Evolutionary conservation across 2,113 vertebrate species (phyloP).

Genomic region (Scolopax mira): DNA sequence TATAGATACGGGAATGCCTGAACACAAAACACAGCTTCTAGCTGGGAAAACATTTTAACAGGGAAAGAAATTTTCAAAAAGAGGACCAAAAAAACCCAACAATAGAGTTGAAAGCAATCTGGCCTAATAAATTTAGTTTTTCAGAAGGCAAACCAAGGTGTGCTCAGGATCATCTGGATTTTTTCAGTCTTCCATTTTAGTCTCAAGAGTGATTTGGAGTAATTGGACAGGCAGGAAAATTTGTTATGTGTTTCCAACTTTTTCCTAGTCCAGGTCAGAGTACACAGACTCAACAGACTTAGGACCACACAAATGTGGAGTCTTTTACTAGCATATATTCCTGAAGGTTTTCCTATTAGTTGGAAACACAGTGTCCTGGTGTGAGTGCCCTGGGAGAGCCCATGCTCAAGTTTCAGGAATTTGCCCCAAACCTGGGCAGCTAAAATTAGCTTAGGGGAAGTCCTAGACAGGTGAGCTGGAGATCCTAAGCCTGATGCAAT

Average conservation of each 20-base stretch:
- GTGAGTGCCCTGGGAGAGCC: neutral
- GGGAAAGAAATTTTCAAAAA: neutral
- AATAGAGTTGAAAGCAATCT: neutral
- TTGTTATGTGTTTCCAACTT: neutral
- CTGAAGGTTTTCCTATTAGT: neutral
- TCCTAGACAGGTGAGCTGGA: neutral
- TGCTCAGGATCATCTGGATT: neutral
- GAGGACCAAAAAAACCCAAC: neutral
- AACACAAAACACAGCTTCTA: neutral
- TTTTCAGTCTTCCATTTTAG: neutral
- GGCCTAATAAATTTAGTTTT: neutral
- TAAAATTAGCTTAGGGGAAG: neutral
- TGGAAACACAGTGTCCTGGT: neutral
- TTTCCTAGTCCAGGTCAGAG: neutral
- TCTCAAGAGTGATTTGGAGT: neutral
- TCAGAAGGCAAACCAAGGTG: neutral
- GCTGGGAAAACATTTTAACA: neutral
- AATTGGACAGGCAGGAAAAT: neutral
- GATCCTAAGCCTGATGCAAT: neutral
- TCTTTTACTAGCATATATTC: neutral
- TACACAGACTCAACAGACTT: neutral
- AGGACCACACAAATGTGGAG: neutral
- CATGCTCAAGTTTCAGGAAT: neutral
- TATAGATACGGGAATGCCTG: neutral
- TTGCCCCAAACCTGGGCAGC: neutral